These are phyloP conservation scores for Timema cristinae DNA, from an alignment of 2,888 invertebrate genomes.

Conservation along the genomic window DNA sequence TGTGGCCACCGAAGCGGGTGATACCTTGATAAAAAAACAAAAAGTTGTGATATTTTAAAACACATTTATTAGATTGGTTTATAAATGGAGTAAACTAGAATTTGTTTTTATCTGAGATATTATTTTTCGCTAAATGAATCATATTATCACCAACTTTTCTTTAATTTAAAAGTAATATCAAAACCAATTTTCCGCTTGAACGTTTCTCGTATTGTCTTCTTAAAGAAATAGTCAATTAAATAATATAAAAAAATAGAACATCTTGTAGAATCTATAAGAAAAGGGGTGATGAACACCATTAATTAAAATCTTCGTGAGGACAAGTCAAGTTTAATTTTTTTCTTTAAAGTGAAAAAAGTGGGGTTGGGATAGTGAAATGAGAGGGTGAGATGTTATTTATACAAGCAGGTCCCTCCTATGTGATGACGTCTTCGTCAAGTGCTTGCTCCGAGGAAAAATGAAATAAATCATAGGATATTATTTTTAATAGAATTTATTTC, in stretches of 20 bases:
- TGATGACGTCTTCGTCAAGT: conserved; percentile 7
- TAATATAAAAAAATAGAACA: conserved; percentile 1
- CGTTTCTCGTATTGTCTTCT: too few species aligned
- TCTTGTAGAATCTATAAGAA: conserved; percentile 10
- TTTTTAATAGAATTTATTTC: too few species aligned
- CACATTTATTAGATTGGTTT: neutral
- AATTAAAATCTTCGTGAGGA: conserved; percentile 23
- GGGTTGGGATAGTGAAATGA: neutral
- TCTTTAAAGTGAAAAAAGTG: neutral
- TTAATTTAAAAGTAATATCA: too few species aligned
- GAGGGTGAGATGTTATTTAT: neutral
- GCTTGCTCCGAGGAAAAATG: too few species aligned
- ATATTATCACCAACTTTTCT: too few species aligned
- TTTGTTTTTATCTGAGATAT: neutral
- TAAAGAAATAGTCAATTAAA: conserved; percentile 5
- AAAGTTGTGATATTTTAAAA: too few species aligned
- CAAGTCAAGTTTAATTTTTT: conserved; percentile 8
- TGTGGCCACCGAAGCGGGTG: too few species aligned
- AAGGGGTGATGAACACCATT: conserved; percentile 19
- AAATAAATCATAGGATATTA: too few species aligned
- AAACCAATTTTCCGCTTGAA: too few species aligned
- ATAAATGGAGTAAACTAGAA: neutral
- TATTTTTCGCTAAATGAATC: too few species aligned
- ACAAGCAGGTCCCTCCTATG: neutral
- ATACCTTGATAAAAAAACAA: too few species aligned